Evolutionary conservation across 37 sponge, comb jelly and placozoan species (phyloP).

Genomic region (Diacarnus erythraeanus): DNA sequence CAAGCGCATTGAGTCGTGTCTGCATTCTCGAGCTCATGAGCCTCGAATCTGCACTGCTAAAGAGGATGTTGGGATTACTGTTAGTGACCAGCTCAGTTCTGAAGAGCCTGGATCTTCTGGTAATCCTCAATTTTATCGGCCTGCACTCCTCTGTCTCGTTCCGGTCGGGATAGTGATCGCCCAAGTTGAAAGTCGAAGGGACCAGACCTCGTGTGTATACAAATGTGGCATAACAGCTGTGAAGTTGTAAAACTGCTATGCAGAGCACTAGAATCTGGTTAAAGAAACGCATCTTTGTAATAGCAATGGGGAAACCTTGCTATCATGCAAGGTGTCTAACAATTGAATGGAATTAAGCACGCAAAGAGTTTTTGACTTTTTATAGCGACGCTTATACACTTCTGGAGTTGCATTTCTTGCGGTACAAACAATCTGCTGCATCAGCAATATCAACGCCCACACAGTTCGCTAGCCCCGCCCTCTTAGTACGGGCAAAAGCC

Average conservation of each 20-base stretch:
- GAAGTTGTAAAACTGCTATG: neutral
- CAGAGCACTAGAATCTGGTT: neutral
- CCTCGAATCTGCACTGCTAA: conserved; percentile 44
- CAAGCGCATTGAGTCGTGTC: conserved; percentile 46
- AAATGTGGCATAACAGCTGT: neutral
- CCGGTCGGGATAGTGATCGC: conserved; percentile 61
- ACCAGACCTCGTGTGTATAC: conserved; percentile 42
- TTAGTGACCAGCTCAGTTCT: conserved; percentile 36
- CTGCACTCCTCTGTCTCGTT: conserved; percentile 67
- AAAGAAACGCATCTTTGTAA: neutral
- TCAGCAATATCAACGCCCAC: neutral
- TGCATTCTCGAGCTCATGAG: conserved; percentile 69
- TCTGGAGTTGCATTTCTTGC: too few species aligned
- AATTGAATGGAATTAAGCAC: too few species aligned
- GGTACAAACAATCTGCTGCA: neutral
- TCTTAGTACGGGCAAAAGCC: too few species aligned
- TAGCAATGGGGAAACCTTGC: too few species aligned
- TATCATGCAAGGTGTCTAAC: too few species aligned
- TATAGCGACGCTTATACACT: too few species aligned
- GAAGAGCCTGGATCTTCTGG: conserved; percentile 65
- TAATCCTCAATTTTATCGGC: conserved; percentile 67
- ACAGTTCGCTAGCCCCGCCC: neutral
- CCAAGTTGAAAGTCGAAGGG: conserved; percentile 24
- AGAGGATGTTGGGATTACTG: conserved; percentile 29
- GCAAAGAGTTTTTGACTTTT: too few species aligned